phyloP scores from a whole-genome alignment of 1,140 invertebrate genomes.

The Orchesella cincta region DNA sequence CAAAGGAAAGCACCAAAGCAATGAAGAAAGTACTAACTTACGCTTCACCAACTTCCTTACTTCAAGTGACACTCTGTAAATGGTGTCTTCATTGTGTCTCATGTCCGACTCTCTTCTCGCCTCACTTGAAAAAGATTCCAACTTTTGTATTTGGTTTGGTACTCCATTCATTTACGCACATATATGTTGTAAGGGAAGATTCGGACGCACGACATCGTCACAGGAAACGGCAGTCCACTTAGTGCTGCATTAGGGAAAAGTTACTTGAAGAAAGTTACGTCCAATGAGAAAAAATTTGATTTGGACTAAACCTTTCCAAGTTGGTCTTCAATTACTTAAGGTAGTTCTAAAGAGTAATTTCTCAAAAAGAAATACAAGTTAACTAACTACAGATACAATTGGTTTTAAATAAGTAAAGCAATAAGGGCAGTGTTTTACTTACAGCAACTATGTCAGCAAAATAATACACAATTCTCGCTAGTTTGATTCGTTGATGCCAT shows the following conservation, averaged over 20 bases:
- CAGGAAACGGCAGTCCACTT: constrained; percentile 23
- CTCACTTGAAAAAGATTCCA: constrained; percentile 19
- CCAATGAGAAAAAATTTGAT: constrained; percentile 46
- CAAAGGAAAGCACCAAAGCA: background rate
- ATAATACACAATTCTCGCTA: too few species aligned
- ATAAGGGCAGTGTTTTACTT: too few species aligned
- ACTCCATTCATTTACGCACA: background rate
- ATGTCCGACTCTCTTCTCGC: constrained; percentile 24
- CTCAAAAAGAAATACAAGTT: too few species aligned
- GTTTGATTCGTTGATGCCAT: too few species aligned
- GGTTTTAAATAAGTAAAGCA: too few species aligned
- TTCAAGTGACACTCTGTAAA: constrained; percentile 25
- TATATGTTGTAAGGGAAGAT: background rate
- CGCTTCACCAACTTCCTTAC: constrained; percentile 21
- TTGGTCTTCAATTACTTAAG: too few species aligned
- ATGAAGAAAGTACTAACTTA: constrained; percentile 9
- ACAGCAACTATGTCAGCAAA: too few species aligned
- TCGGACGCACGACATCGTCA: background rate
- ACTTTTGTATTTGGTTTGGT: constrained; percentile 15
- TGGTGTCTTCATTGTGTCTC: constrained; percentile 25
- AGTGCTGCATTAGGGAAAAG: constrained; percentile 12
- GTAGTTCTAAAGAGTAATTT: too few species aligned
- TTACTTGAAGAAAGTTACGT: constrained; percentile 22
- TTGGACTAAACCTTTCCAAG: constrained; percentile 33
- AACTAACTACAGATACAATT: too few species aligned